phyloP scores from a whole-genome alignment of 2,797 vertebrate genomes.

The Macroramphosus scolopax region DNA sequence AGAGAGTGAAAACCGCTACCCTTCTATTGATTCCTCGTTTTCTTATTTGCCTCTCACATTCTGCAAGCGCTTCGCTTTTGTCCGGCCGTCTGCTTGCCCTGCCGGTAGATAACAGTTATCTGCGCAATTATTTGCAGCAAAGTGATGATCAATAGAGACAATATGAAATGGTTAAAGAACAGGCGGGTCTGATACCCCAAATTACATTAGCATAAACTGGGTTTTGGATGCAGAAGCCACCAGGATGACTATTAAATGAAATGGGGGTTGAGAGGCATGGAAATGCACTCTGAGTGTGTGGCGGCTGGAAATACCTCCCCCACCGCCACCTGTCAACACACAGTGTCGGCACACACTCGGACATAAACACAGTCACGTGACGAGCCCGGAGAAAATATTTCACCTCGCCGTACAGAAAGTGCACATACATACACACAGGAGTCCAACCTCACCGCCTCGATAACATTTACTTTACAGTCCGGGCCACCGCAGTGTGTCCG shows the following conservation, averaged over 20 bases:
- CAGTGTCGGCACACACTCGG: background rate
- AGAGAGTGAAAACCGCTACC: constrained; percentile 62
- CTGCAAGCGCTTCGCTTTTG: constrained; percentile 68
- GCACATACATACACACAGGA: constrained; percentile 18
- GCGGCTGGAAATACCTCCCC: constrained; percentile 35
- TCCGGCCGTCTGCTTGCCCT: constrained; percentile 55
- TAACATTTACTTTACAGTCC: constrained; percentile 47
- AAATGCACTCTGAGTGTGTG: constrained; percentile 50
- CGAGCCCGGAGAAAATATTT: background rate
- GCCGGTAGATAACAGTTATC: constrained; percentile 68
- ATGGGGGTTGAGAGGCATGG: constrained; percentile 28
- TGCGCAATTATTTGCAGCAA: constrained; percentile 62
- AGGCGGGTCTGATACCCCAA: constrained; percentile 31
- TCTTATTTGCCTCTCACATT: constrained; percentile 47
- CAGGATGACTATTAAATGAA: constrained; percentile 49
- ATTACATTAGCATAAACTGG: constrained; percentile 67
- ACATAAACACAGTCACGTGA: constrained; percentile 14
- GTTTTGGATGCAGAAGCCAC: constrained; percentile 52
- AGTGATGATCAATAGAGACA: constrained; percentile 60
- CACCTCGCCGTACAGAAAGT: constrained; percentile 1
- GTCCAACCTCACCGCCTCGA: too few species aligned
- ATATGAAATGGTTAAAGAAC: constrained; percentile 69
- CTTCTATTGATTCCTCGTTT: constrained; percentile 57
- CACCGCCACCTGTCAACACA: constrained; percentile 54
- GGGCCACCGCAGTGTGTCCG: constrained; percentile 69